Conservation (phyloP, 2,797 vertebrate genomes). For the Hyperoplus immaculatus region DNA sequence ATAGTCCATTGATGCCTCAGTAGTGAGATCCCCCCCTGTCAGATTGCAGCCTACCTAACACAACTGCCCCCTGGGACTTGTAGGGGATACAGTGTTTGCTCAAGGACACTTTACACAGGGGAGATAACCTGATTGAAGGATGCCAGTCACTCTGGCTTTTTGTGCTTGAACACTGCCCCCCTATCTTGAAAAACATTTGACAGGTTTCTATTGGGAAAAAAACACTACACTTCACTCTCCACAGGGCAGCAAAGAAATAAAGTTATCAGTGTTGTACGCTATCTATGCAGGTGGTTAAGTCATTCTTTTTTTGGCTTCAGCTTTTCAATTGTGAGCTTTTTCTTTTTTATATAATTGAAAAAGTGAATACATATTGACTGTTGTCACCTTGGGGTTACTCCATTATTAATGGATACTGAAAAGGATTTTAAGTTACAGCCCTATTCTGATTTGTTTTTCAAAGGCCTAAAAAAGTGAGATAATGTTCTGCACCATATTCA, state of each 20-base stretch:
- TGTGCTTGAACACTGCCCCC: conserved; percentile 25
- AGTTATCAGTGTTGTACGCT: neutral
- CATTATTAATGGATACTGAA: neutral
- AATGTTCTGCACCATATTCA: neutral
- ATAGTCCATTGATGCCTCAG: conserved; percentile 58
- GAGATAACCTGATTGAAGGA: conserved; percentile 45
- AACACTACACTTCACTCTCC: conserved; percentile 18
- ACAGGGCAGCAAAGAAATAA: conserved; percentile 9
- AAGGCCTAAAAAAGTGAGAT: neutral
- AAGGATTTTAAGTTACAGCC: no score
- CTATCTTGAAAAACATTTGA: conserved; percentile 58
- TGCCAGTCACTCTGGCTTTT: conserved; percentile 50
- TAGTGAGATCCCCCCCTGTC: conserved; percentile 39
- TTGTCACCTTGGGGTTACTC: neutral
- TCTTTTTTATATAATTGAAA: neutral
- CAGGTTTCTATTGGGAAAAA: conserved; percentile 44
- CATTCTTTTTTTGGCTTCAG: neutral
- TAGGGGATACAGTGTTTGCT: conserved; percentile 55
- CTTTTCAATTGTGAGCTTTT: neutral
- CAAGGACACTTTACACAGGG: conserved; percentile 60
- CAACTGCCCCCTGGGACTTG: conserved; percentile 53
- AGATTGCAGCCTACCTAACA: conserved; percentile 34
- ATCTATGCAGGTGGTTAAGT: neutral
- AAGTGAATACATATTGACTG: neutral
- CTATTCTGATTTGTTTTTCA: neutral